Evolutionary conservation across 2,113 vertebrate genomes (phyloP).

Genomic region (Orthonyx spaldingii): DNA sequence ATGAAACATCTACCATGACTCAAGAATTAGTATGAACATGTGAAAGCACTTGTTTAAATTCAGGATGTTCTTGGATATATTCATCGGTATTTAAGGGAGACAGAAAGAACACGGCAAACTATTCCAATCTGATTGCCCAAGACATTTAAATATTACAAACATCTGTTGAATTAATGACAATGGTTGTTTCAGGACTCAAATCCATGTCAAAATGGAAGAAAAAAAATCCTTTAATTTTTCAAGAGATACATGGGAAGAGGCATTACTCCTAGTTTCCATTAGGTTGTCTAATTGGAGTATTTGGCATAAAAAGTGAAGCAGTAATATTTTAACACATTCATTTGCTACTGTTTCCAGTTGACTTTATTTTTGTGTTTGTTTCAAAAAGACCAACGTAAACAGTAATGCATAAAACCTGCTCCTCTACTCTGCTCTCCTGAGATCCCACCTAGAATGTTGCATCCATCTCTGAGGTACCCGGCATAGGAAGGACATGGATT

Average conservation of each 20-base stretch:
- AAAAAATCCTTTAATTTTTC: not conserved
- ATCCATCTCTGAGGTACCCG: too few relatives aligned
- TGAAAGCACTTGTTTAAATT: not conserved
- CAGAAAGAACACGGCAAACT: not conserved
- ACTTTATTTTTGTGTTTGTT: not conserved
- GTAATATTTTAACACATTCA: not conserved
- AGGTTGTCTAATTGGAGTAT: not conserved
- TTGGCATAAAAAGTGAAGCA: not conserved
- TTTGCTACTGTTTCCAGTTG: not conserved
- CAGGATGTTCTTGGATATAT: not conserved
- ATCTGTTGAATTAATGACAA: not conserved
- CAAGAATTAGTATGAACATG: not conserved
- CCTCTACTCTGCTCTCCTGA: not conserved
- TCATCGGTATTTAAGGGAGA: not conserved
- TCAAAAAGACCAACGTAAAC: not conserved
- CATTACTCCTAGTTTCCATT: rapidly evolving
- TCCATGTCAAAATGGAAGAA: not conserved
- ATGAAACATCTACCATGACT: not conserved
- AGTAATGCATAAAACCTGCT: not conserved
- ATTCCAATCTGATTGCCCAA: not conserved
- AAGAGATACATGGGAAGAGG: rapidly evolving
- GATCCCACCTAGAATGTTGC: not conserved
- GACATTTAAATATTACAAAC: not conserved
- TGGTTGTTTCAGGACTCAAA: not conserved
- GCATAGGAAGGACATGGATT: not conserved